Conservation (phyloP, 2,113 vertebrate species). For the Neopipo cinnamomea region DNA sequence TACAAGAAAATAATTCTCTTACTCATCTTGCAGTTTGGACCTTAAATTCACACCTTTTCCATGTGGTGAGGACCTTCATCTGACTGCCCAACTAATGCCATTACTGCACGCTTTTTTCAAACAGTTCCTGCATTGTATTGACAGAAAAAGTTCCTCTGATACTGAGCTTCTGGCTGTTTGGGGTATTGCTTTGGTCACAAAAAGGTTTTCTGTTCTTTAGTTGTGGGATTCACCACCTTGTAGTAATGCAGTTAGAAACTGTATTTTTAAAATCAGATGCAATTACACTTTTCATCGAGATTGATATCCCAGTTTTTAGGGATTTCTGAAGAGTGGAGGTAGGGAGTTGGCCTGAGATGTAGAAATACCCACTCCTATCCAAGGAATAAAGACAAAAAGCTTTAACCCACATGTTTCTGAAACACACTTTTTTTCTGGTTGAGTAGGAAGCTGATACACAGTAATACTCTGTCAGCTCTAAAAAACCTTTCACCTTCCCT, state of each 20-base stretch:
- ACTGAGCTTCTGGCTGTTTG: background rate
- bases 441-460: constrained; percentile 24
- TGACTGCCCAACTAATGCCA: background rate
- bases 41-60: background rate
- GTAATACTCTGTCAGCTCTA: background rate
- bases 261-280: background rate
- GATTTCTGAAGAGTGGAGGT: constrained; percentile 29
- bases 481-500: background rate
- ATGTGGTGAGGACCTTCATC: background rate
- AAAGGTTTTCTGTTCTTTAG: background rate
- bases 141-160: background rate
- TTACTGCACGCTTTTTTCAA: background rate
- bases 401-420: constrained; percentile 48
- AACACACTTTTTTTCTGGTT: constrained; percentile 33
- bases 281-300: background rate
- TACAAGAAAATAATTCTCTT: background rate
- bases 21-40: background rate
- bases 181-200: background rate
- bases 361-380: constrained; percentile 42
- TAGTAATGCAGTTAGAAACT: background rate
- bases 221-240: background rate
- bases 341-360: constrained; percentile 54
- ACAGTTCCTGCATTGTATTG: background rate
- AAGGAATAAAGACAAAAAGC: constrained; percentile 54
- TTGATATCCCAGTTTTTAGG: constrained; percentile 24